These are phyloP conservation scores for Phalacrocorax pelagicus DNA, from an alignment of 2,113 vertebrate species.

Conservation along the genomic window DNA sequence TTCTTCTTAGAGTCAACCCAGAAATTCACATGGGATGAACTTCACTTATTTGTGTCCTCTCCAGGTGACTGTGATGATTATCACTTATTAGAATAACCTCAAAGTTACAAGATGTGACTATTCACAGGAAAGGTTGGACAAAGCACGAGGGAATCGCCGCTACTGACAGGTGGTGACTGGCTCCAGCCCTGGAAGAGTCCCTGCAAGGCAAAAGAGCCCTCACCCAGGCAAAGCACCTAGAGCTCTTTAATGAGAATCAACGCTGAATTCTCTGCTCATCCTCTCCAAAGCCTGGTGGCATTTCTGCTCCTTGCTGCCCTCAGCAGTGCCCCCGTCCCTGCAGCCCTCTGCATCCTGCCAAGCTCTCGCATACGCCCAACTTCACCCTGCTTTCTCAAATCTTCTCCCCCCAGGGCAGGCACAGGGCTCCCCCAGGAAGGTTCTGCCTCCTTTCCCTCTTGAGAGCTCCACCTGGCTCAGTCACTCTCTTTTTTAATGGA, in stretches of 20 bases:
- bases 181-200: background rate
- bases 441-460: background rate
- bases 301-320: background rate
- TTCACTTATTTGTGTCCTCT: background rate
- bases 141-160: background rate
- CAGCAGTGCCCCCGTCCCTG: background rate
- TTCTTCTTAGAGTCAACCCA: background rate
- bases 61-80: background rate
- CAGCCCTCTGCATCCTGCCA: background rate
- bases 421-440: background rate
- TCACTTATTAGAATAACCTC: background rate
- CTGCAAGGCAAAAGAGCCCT: background rate
- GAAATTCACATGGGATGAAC: background rate
- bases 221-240: background rate
- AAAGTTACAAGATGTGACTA: background rate
- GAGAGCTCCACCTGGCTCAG: background rate
- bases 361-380: background rate
- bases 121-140: background rate
- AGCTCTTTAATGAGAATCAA: background rate
- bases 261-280: background rate
- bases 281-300: fast-evolving
- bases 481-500: background rate
- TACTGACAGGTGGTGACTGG: fast-evolving
- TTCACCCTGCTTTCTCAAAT: background rate
- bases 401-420: background rate